A percentile compares a stretch with the other conserved stretches of the same genome.
Conservation (phyloP, 2,113 vertebrate species). For the Prinia subflava region DNA sequence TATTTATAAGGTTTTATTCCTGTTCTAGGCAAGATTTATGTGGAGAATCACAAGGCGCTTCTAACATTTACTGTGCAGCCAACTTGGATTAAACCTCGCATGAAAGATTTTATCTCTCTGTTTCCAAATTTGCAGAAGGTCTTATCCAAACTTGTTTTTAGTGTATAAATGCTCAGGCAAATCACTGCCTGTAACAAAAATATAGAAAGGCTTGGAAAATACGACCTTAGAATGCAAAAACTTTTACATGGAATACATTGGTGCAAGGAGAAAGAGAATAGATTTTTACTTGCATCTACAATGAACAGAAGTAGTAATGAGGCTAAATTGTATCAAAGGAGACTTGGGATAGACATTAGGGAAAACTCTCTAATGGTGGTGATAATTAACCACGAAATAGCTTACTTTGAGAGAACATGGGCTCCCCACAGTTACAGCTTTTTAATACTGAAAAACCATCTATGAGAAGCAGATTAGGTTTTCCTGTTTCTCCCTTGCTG, state of each 20-base stretch:
- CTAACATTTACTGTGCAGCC: background rate
- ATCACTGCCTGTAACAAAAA: background rate
- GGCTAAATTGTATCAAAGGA: constrained; percentile 9
- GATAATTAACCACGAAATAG: constrained; percentile 3
- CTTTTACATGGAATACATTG: background rate
- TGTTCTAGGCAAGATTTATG: constrained; percentile 5
- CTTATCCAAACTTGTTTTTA: constrained; percentile 20
- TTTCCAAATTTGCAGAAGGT: constrained; percentile 36
- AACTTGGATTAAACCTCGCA: background rate
- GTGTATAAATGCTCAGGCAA: background rate
- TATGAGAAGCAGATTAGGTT: background rate
- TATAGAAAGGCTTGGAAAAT: background rate
- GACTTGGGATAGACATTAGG: background rate
- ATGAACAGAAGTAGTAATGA: background rate
- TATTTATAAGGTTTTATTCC: constrained; percentile 11
- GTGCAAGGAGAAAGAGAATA: background rate
- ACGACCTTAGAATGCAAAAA: background rate
- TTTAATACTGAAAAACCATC: background rate
- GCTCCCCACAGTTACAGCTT: background rate
- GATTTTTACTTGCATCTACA: background rate
- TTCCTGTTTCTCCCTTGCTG: background rate
- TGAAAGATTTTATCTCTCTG: constrained; percentile 23
- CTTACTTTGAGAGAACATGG: background rate
- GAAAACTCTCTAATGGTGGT: background rate
- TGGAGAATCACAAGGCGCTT: background rate